Base-by-base conservation (phyloP, 2,888 invertebrate genomes). In the Sinelater perroti region DNA sequence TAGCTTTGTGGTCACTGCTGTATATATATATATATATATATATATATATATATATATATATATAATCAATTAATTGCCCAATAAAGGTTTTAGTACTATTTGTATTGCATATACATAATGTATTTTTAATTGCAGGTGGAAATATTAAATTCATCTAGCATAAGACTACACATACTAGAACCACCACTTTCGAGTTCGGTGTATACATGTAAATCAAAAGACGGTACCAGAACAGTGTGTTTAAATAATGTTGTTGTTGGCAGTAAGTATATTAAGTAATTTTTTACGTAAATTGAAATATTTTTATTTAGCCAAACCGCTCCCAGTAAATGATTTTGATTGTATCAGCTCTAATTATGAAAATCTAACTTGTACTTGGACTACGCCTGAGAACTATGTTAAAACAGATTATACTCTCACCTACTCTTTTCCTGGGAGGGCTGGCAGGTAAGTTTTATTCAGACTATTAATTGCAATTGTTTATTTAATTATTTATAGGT, bases 311-410 rank as follows among this genome's bases (percentile, higher is more conserved):
- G 85, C 75, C 30, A 79, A 82, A 50, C 93, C 93, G 0, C 73
- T 80, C 56, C 75, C 81, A 65, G 87, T 91, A 1, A 76, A 79
- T 5, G 85, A 91, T 73, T 92, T 94, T 69, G 78, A 79, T 17
- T 95, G 94, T 71, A 77, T 86, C 42, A 88, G 91, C 7, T 79
- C 83, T 62, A 90, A 93, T 73, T 88, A 89, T 79, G 84, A 88
- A 47, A 84, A 84, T 67, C 78, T 94, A 65, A 87, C 84, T 8
- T 95, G 94, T 72, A 82, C 85, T 1, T 94, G 93, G 88, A 84
- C 82, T 0, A 80, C 82, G 36, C 85, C 86, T 1, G 69, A 80
- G 17, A 78, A 86, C 74, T 83, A 80, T 61, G 76, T 88, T 7
- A 71, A 72, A 13, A 88, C 89, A 0, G 75, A 72, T 4, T 88